Percentiles rank a stretch among this genome's conserved stretches.
Evolutionary conservation across 1,140 invertebrate species (phyloP).

Genomic region (Popillia japonica): DNA sequence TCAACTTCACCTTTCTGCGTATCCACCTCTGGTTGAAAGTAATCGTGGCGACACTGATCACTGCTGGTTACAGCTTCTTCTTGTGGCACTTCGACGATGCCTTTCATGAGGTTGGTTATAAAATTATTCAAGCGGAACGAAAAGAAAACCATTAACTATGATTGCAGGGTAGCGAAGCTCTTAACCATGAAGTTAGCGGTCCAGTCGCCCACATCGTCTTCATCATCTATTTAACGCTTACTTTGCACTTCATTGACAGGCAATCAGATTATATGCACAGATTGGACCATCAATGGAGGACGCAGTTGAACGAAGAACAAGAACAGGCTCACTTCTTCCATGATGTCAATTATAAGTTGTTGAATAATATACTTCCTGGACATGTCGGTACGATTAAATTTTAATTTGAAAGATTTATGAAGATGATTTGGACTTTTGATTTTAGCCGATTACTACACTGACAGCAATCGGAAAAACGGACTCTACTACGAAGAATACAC

Average conservation of each 20-base stretch:
- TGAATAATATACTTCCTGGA: slow-evolving; percentile 84
- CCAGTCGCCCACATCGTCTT: slow-evolving; percentile 75
- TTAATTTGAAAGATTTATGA: background rate
- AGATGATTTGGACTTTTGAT: background rate
- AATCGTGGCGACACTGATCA: slow-evolving; percentile 70
- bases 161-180: slow-evolving; percentile 67
- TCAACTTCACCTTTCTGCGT: slow-evolving; percentile 83
- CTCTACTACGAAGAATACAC: slow-evolving; percentile 83
- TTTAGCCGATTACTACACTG: slow-evolving; percentile 77
- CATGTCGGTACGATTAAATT: slow-evolving; percentile 72
- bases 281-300: slow-evolving; percentile 86
- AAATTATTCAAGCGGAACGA: slow-evolving; percentile 23
- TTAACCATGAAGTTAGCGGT: slow-evolving; percentile 72
- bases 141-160: background rate
- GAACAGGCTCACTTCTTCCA: slow-evolving; percentile 79
- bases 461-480: slow-evolving; percentile 74
- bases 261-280: slow-evolving; percentile 88
- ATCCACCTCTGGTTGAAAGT: slow-evolving; percentile 87
- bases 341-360: slow-evolving; percentile 81
- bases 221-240: slow-evolving; percentile 74
- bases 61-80: slow-evolving; percentile 73
- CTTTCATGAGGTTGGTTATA: slow-evolving; percentile 64
- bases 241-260: slow-evolving; percentile 82
- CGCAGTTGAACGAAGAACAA: slow-evolving; percentile 82
- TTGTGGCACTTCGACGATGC: slow-evolving; percentile 68